Percentiles rank a stretch among this genome's conserved stretches.
Conservation (phyloP, 2,888 invertebrate genomes). For the Thera britannica region DNA sequence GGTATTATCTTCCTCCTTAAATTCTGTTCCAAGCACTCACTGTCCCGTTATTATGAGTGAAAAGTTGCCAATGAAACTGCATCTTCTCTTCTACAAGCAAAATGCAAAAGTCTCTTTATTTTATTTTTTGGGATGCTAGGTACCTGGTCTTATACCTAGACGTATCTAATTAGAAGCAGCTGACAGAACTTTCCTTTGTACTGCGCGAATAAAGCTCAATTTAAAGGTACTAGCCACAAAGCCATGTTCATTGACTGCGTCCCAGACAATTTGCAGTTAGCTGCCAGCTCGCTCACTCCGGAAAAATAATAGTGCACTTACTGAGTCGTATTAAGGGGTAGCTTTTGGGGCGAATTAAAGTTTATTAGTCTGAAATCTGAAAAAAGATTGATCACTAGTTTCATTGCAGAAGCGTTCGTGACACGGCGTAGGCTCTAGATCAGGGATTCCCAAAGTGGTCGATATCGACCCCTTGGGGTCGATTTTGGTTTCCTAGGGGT, state of each 20-base stretch:
- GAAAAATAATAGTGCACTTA: constrained; percentile 31
- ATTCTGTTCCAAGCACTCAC: no score
- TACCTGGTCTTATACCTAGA: not conserved
- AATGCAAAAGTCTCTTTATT: not conserved
- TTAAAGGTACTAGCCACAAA: constrained; percentile 25
- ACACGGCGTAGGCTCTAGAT: no score
- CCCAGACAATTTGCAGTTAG: constrained; percentile 36
- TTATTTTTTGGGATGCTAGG: no score
- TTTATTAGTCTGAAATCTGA: not conserved
- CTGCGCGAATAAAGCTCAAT: constrained; percentile 29
- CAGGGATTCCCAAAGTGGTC: no score
- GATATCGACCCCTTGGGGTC: no score
- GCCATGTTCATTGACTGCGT: constrained; percentile 31
- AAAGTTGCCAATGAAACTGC: no score
- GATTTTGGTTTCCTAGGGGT: no score
- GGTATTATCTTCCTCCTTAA: no score
- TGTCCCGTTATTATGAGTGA: no score
- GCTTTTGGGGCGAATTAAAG: constrained; percentile 2
- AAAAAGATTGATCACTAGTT: not conserved
- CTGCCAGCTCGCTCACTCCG: constrained; percentile 20
- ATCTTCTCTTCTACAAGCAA: not conserved
- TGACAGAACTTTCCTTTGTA: constrained; percentile 17
- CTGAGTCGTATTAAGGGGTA: constrained; percentile 10
- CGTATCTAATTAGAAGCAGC: constrained; percentile 16
- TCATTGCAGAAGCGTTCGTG: no score